These are phyloP conservation scores for Nomada ferruginata DNA, from an alignment of 2,888 invertebrate genomes.

Conservation along the genomic window DNA sequence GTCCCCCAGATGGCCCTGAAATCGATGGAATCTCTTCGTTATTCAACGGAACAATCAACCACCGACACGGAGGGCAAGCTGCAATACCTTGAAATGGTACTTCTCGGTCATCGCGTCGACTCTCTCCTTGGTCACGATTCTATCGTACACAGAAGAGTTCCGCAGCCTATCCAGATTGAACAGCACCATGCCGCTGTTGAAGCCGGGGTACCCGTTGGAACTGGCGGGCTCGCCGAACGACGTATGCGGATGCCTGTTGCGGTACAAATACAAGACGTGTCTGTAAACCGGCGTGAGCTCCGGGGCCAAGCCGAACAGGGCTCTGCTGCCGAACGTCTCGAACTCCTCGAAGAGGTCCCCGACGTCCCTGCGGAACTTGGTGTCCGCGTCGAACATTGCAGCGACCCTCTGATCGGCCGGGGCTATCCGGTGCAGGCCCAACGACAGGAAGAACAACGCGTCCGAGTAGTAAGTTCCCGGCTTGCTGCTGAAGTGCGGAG, in stretches of 20 bases:
- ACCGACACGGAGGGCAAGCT: too few species aligned
- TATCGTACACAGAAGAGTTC: constrained; percentile 86
- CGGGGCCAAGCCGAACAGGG: constrained; percentile 89
- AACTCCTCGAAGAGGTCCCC: constrained; percentile 89
- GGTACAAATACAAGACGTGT: constrained; percentile 89
- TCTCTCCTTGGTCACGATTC: constrained; percentile 85
- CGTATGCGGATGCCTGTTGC: constrained; percentile 87
- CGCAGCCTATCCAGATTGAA: constrained; percentile 89
- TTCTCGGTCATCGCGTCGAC: constrained; percentile 86
- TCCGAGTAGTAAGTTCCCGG: constrained; percentile 91
- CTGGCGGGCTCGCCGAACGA: constrained; percentile 86
- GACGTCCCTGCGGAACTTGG: constrained; percentile 89
- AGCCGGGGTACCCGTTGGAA: constrained; percentile 88
- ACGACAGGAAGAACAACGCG: constrained; percentile 91
- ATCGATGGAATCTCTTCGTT: not conserved
- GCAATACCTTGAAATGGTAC: constrained; percentile 86
- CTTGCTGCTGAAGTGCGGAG: constrained; percentile 89
- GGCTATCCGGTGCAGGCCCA: constrained; percentile 89
- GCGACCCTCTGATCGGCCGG: constrained; percentile 87
- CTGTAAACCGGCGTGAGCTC: constrained; percentile 92
- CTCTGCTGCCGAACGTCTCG: constrained; percentile 86
- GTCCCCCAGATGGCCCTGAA: constrained; percentile 90
- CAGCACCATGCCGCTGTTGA: constrained; percentile 92
- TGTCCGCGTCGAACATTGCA: constrained; percentile 91
- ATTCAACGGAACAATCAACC: not conserved